These are phyloP conservation scores for Sphaeridia pumilis DNA, from an alignment of 2,888 invertebrate species.

Conservation along the genomic window DNA sequence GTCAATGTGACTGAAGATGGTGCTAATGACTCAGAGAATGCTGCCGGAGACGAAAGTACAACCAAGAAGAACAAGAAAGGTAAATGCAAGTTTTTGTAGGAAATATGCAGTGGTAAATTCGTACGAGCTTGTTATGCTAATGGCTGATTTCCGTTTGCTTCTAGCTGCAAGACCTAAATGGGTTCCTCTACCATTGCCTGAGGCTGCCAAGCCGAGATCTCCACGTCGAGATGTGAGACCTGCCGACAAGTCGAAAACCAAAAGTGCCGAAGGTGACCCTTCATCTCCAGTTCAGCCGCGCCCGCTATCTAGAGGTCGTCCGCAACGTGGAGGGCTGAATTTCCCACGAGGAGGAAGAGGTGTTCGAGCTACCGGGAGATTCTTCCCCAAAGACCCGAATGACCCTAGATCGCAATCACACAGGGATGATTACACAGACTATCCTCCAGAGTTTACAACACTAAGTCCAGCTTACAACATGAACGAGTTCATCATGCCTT, in stretches of 20 bases:
- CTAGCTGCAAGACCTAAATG: constrained; percentile 62
- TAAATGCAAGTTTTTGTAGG: too few relatives aligned
- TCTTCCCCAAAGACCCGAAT: constrained; percentile 10
- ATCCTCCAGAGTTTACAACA: constrained; percentile 29
- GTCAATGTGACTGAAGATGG: neutral
- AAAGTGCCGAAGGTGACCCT: neutral
- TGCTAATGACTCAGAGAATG: constrained; percentile 5
- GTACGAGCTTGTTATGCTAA: too few relatives aligned
- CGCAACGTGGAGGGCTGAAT: constrained; percentile 29
- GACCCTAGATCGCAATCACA: constrained; percentile 1
- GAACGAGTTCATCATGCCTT: constrained; percentile 33
- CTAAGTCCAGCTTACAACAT: constrained; percentile 18
- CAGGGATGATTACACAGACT: constrained; percentile 25
- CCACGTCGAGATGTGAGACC: constrained; percentile 10
- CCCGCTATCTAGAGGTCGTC: too few relatives aligned
- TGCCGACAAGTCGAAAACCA: constrained; percentile 3
- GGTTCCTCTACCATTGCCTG: constrained; percentile 73
- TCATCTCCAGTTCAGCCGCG: too few relatives aligned
- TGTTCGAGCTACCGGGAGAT: neutral
- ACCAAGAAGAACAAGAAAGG: constrained; percentile 9
- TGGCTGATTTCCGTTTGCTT: too few relatives aligned
- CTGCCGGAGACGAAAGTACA: neutral
- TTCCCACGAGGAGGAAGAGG: constrained; percentile 40
- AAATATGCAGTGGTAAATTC: too few relatives aligned
- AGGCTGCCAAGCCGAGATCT: constrained; percentile 37